Percentiles rank a stretch among this genome's conserved stretches.
Evolutionary conservation across 2,797 vertebrate genomes (phyloP).

Genomic region (Rhinophrynus dorsalis): DNA sequence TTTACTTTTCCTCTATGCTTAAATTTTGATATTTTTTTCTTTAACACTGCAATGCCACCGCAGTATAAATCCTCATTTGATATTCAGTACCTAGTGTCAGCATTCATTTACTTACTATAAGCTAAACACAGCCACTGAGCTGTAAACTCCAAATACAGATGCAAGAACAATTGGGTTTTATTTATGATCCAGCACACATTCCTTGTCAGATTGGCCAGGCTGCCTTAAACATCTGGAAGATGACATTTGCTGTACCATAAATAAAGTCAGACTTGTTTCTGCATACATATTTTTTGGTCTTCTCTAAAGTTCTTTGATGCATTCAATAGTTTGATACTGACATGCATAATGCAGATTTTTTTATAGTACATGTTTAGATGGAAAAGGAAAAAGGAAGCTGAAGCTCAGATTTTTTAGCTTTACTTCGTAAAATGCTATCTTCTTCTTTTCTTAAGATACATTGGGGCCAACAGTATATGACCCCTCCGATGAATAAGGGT

Average conservation of each 20-base stretch:
- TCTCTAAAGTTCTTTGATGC: background rate
- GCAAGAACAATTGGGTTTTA: constrained; percentile 19
- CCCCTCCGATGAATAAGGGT: no score
- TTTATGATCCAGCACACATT: constrained; percentile 34
- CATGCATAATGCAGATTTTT: constrained; percentile 18
- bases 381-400: no score
- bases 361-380: background rate
- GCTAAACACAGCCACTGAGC: constrained; percentile 41
- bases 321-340: background rate
- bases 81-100: constrained; percentile 41
- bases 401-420: no score
- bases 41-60: constrained; percentile 22
- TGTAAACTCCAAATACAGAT: constrained; percentile 36
- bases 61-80: constrained; percentile 42
- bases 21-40: background rate
- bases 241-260: constrained; percentile 33
- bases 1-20: background rate
- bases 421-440: no score
- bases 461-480: no score
- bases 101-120: constrained; percentile 44
- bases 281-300: constrained; percentile 25
- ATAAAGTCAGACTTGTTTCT: constrained; percentile 17
- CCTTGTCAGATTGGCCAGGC: constrained; percentile 11
- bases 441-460: no score
- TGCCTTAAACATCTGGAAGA: constrained; percentile 44